A percentile compares a stretch with the other conserved stretches of the same genome.
Evolutionary conservation across 2,888 invertebrate genomes (phyloP).

Genomic region (Sphaerophoria rueppellii): DNA sequence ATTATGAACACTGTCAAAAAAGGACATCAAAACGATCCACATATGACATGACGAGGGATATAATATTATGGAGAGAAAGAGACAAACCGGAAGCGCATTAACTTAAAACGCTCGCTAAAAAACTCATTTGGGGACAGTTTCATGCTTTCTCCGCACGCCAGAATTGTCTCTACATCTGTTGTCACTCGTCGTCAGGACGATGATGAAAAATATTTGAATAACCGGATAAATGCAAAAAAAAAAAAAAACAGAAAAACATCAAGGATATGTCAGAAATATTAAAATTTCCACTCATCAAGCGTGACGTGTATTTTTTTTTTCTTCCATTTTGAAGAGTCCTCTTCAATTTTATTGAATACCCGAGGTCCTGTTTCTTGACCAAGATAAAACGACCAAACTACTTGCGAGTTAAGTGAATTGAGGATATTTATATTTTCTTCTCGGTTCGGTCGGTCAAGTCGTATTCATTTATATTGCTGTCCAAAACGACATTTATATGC

Average conservation of each 20-base stretch:
- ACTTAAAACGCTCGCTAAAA: slow-evolving; percentile 64
- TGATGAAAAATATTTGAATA: slow-evolving; percentile 27
- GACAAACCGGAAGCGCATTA: slow-evolving; percentile 25
- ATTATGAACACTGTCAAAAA: slow-evolving; percentile 31
- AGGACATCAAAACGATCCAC: slow-evolving; percentile 49
- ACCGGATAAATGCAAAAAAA: background rate
- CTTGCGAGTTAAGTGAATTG: slow-evolving; percentile 16
- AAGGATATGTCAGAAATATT: slow-evolving; percentile 17
- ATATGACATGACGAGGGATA: background rate
- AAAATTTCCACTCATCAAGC: slow-evolving; percentile 21
- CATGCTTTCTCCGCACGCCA: slow-evolving; percentile 2
- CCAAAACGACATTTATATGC: background rate
- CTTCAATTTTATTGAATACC: background rate
- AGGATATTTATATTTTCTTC: background rate
- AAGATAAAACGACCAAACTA: slow-evolving; percentile 8
- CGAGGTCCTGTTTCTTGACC: slow-evolving; percentile 14
- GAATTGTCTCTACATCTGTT: background rate
- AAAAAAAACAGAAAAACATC: background rate
- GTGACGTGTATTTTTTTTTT: background rate
- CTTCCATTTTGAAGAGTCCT: background rate
- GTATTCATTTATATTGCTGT: no score
- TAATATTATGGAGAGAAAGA: background rate
- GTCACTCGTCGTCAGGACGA: background rate
- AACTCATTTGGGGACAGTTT: slow-evolving; percentile 69
- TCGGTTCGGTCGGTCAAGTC: no score